Percentiles rank a stretch among this genome's conserved stretches.
Conservation (phyloP, 2,113 vertebrate species). For the Hemiprocne comata region DNA sequence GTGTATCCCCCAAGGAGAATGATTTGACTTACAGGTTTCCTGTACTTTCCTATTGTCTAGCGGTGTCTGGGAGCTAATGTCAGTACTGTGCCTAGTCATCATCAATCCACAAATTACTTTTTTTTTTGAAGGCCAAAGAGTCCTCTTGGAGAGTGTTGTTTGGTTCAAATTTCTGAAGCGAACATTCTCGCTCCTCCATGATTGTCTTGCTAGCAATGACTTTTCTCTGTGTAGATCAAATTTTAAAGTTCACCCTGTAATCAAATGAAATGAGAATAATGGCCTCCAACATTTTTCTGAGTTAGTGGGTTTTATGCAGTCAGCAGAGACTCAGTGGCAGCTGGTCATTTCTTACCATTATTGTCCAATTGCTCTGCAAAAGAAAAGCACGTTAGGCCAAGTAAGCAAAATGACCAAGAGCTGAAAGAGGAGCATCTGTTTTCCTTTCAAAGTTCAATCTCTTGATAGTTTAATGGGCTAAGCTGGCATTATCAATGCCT, state of each 20-base stretch:
- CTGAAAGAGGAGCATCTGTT: not conserved
- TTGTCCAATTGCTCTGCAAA: not conserved
- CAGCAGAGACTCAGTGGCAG: not conserved
- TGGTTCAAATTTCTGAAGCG: not conserved
- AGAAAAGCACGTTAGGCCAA: not conserved
- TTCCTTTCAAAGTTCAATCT: not conserved
- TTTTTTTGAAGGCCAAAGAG: not conserved
- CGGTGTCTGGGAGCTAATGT: slow-evolving; percentile 1
- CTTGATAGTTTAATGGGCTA: not conserved
- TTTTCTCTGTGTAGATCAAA: not conserved
- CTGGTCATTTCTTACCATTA: not conserved
- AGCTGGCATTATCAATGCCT: not conserved
- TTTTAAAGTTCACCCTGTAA: not conserved
- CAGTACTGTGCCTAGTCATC: not conserved
- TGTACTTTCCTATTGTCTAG: not conserved
- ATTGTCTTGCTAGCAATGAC: fast-evolving
- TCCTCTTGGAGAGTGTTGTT: not conserved
- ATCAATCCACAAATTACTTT: slow-evolving; percentile 11
- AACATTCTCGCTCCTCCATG: fast-evolving
- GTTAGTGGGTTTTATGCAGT: not conserved
- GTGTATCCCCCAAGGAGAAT: not conserved
- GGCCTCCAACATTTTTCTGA: not conserved
- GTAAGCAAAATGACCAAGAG: not conserved
- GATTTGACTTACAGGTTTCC: not conserved
- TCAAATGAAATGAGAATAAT: not conserved